phyloP scores from a whole-genome alignment of 2,797 vertebrate genomes.

The Manis pentadactyla region DNA sequence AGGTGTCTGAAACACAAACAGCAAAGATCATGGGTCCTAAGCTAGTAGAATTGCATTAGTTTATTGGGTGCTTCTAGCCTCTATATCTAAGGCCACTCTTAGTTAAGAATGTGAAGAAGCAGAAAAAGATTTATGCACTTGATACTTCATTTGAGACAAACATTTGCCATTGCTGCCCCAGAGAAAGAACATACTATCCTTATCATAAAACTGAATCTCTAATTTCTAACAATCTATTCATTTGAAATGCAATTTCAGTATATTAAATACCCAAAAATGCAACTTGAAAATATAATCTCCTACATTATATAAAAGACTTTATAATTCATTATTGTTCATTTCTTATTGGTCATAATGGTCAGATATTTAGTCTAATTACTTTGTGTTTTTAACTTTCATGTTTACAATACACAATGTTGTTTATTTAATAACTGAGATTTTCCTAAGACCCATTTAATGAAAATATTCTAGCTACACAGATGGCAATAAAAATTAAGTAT shows the following conservation, averaged over 20 bases:
- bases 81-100: background rate
- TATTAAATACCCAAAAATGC: background rate
- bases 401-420: background rate
- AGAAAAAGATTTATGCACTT: background rate
- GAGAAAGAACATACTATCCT: slow-evolving; percentile 76
- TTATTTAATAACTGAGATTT: slow-evolving; percentile 72
- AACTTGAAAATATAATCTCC: slow-evolving; percentile 69
- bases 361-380: slow-evolving; percentile 76
- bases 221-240: slow-evolving; percentile 77
- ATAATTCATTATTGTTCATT: slow-evolving; percentile 62
- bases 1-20: background rate
- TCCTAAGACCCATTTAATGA: slow-evolving; percentile 39
- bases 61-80: background rate
- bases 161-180: background rate
- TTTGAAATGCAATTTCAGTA: slow-evolving; percentile 72
- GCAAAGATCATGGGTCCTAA: background rate
- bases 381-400: slow-evolving; percentile 66
- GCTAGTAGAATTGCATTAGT: background rate
- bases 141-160: background rate
- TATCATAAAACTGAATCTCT: slow-evolving; percentile 74
- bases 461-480: slow-evolving; percentile 54
- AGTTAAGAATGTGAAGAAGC: background rate
- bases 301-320: slow-evolving; percentile 57
- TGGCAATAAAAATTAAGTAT: slow-evolving; percentile 67
- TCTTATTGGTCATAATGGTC: slow-evolving; percentile 58